Base-by-base conservation (phyloP, 2,888 invertebrate species). In the Schizotus pectinicornis region DNA sequence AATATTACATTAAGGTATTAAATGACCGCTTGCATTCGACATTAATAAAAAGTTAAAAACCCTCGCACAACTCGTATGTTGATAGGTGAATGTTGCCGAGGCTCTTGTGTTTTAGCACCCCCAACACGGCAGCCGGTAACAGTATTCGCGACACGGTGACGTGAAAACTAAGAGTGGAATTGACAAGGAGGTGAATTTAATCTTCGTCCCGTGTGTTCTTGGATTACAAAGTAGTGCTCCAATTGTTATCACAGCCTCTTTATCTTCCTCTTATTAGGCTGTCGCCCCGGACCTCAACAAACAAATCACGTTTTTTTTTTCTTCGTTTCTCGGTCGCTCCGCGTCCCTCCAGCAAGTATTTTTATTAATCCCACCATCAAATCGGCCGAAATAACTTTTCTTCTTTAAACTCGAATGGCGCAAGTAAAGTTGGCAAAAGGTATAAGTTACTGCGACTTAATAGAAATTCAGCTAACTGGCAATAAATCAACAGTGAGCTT, bases 111-210 rank as follows among this genome's bases (percentile, higher is more conserved):
- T 22, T 22, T 22, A 22, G 22, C 22, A 22, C 5, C 22, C 22
- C 22, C 5, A 22, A 22, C 32, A 33, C 33, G 34, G 14, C 8
- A 7, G 31, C 2, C 32, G 1, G 7, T 9, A 45, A 45, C 33
- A 33, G 33, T 45, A 45, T 45, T 45, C 45, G 54, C 54, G 56
- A 53, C 56, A 55, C 51, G 61, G 43, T 56, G 62, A 64, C 64
- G 61, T 45, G 67, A 63, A 66, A 67, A 63, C 68, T 61, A 59
- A 67, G 57, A 62, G 60, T 62, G 60, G 66, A 69, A 71, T 70
- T 66, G 71, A 67, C 67, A 67, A 65, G 66, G 64, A 69, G 68
- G 67, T 67, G 67, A 72, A 72, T 72, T 72, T 72, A 70, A 72
- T 72, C 67, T 62, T 51, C 56, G 57, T 50, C 60, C 51, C 49